Conservation (phyloP, 2,113 vertebrate genomes). For the Ciconia maguari region DNA sequence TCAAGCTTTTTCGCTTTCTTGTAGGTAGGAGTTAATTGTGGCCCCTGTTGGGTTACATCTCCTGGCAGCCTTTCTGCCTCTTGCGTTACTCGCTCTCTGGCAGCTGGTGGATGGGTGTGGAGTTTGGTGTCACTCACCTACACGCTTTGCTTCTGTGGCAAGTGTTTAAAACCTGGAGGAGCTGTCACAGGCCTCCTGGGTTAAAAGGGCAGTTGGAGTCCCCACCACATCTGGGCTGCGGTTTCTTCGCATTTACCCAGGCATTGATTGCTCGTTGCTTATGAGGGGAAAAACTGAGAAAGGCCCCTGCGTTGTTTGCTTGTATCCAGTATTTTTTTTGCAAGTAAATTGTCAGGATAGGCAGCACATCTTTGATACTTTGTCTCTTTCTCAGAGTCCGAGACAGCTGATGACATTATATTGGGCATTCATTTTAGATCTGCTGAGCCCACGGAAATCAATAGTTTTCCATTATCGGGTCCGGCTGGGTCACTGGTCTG, state of each 20-base stretch:
- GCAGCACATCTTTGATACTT: slow-evolving; percentile 58
- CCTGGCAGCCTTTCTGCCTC: not conserved
- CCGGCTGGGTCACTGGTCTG: slow-evolving; percentile 94
- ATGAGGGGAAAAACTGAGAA: not conserved
- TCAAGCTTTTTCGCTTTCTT: not conserved
- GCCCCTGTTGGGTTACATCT: not conserved
- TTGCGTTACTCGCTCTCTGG: rapidly evolving
- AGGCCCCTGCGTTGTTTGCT: not conserved
- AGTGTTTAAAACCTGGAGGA: not conserved
- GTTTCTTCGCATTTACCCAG: not conserved
- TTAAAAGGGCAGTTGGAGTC: not conserved
- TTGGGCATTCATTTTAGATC: slow-evolving; percentile 82
- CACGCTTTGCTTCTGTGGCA: not conserved
- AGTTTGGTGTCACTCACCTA: not conserved
- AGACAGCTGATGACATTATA: slow-evolving; percentile 85
- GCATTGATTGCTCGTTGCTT: not conserved
- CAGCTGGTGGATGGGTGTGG: not conserved
- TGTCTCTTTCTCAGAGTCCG: slow-evolving; percentile 72
- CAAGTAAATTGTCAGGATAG: slow-evolving; percentile 31
- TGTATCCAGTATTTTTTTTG: not conserved
- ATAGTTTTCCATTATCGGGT: slow-evolving; percentile 99
- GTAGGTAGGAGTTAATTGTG: not conserved
- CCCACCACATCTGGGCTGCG: not conserved
- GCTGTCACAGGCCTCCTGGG: not conserved
- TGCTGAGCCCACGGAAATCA: slow-evolving; percentile 88